Evolutionary conservation across 2,888 invertebrate genomes (phyloP).

Genomic region (Coleophora flavipennella): DNA sequence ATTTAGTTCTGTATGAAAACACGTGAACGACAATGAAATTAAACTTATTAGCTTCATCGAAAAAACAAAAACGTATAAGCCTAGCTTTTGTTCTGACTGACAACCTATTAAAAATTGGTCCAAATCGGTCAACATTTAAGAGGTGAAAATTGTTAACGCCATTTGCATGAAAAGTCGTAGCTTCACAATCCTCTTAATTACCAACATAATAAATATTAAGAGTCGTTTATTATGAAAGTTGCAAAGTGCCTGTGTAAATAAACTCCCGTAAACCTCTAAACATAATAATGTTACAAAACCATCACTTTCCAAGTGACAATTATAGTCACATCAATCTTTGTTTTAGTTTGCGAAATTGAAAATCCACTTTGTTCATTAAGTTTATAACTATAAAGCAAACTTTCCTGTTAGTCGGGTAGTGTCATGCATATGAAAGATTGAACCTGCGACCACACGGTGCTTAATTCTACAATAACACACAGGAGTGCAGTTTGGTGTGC

Average conservation of each 20-base stretch:
- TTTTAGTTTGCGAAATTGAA: conserved; percentile 28
- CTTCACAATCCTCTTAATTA: no score
- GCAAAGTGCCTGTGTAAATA: not conserved
- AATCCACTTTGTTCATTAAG: conserved; percentile 26
- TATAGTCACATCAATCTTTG: conserved; percentile 32
- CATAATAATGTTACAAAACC: not conserved
- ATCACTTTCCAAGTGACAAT: conserved; percentile 9
- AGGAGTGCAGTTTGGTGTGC: conserved; percentile 4
- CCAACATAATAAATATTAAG: no score
- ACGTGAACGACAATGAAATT: no score
- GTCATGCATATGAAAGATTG: conserved; percentile 25
- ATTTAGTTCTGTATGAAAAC: no score
- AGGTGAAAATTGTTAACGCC: no score
- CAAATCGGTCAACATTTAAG: no score
- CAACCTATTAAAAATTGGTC: no score
- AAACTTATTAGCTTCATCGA: no score
- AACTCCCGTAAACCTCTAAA: not conserved
- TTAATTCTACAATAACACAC: conserved; percentile 25
- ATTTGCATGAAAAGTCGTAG: no score
- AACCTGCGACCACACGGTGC: conserved; percentile 25
- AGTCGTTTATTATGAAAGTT: no score
- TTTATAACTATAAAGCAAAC: conserved; percentile 31
- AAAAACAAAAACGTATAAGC: no score
- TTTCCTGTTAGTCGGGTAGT: conserved; percentile 37
- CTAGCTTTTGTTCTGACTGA: no score